Conservation (phyloP, 2,888 invertebrate genomes). For the Eilema caniola region DNA sequence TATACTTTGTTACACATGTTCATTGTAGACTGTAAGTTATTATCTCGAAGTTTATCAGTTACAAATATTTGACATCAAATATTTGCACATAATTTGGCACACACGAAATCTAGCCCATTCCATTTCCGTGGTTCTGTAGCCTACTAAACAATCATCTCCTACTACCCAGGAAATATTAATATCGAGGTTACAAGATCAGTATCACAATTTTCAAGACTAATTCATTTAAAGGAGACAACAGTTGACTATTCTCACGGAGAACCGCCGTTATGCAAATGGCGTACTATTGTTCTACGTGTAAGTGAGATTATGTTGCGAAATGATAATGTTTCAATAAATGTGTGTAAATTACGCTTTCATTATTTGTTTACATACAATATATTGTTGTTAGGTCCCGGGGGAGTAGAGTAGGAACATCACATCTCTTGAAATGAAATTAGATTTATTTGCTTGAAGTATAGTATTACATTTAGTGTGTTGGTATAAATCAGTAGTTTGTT, state of each 20-base stretch:
- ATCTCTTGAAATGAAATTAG: no score
- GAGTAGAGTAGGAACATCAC: no score
- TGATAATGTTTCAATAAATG: not conserved
- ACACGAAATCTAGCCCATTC: no score
- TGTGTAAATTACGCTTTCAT: not conserved
- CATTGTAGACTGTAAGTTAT: no score
- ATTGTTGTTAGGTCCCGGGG: no score
- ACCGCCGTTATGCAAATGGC: slow-evolving; percentile 26
- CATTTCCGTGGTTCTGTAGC: not conserved
- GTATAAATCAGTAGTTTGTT: no score
- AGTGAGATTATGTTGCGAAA: slow-evolving; percentile 3
- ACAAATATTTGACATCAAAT: no score
- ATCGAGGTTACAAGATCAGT: slow-evolving; percentile 18
- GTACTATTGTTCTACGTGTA: slow-evolving; percentile 16
- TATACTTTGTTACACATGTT: no score
- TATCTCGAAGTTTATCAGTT: no score
- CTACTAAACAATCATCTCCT: not conserved
- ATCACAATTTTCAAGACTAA: slow-evolving; percentile 30
- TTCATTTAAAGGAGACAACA: slow-evolving; percentile 20
- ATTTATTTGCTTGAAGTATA: no score
- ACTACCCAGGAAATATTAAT: slow-evolving; percentile 14
- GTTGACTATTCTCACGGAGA: slow-evolving; percentile 21
- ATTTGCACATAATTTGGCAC: no score
- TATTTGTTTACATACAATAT: not conserved
- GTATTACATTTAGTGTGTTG: no score